Evolutionary conservation across 2,113 vertebrate genomes (phyloP).

Genomic region (Bettongia penicillata): DNA sequence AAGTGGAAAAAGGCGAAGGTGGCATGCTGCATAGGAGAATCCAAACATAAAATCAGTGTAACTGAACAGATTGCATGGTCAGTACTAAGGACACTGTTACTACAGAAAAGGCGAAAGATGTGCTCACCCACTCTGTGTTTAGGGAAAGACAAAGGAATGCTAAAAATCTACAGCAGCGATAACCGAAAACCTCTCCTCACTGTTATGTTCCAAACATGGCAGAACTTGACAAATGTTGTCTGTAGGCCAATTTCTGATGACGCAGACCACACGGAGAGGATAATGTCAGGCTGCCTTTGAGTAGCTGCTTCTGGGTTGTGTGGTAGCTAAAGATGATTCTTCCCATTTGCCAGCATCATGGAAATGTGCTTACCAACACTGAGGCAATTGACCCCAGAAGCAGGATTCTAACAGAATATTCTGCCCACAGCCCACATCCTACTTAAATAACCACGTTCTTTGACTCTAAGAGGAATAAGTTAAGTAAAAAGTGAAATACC

Average conservation of each 20-base stretch:
- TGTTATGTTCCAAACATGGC: neutral
- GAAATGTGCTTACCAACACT: neutral
- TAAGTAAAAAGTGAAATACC: neutral
- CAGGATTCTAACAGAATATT: conserved; percentile 11
- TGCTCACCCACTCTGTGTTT: conserved; percentile 17
- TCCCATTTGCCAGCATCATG: conserved; percentile 3
- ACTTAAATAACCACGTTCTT: neutral
- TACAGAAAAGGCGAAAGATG: conserved; percentile 31
- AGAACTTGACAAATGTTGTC: conserved; percentile 23
- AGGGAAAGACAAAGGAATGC: conserved; percentile 22
- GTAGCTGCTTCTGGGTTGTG: conserved; percentile 46
- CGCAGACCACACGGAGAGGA: neutral
- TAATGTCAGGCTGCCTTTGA: neutral
- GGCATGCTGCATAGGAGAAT: neutral
- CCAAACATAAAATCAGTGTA: neutral
- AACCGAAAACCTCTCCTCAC: neutral
- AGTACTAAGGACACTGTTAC: conserved; percentile 35
- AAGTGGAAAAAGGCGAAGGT: neutral
- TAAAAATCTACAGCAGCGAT: neutral
- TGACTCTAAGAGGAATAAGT: conserved; percentile 10
- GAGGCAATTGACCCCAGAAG: neutral
- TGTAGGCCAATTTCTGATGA: neutral
- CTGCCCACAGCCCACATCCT: neutral
- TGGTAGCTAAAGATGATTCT: neutral
- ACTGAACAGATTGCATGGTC: neutral